Percentiles rank a stretch among this genome's conserved stretches.
phyloP scores from a whole-genome alignment of 2,797 vertebrate species.

The Cossypha caffra region DNA sequence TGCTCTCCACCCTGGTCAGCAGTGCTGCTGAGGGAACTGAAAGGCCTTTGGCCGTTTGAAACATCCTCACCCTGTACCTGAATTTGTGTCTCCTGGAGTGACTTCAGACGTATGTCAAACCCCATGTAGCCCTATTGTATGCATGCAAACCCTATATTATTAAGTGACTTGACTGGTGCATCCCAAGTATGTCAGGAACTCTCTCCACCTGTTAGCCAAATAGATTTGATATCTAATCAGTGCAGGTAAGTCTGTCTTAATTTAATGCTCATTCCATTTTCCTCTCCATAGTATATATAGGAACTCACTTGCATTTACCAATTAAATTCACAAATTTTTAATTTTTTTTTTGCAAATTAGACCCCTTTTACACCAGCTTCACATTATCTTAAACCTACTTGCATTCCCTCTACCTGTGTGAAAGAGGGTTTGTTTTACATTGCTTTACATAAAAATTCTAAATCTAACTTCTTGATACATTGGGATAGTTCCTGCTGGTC shows the following conservation, averaged over 20 bases:
- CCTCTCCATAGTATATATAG: neutral
- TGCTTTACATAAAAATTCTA: neutral
- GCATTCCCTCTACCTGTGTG: neutral
- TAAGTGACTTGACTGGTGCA: neutral
- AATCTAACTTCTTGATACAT: neutral
- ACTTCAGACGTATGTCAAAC: neutral
- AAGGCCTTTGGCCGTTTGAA: neutral
- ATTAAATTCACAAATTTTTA: neutral
- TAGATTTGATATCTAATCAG: neutral
- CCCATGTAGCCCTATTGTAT: neutral
- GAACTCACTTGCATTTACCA: neutral
- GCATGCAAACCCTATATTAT: neutral
- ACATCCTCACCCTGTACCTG: neutral
- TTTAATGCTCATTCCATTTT: neutral
- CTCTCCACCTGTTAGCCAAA: neutral
- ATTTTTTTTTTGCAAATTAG: neutral
- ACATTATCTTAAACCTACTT: neutral
- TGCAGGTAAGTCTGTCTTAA: neutral
- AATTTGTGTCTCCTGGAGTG: accelerated
- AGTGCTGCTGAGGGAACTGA: neutral
- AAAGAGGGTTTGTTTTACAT: neutral
- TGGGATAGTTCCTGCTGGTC: neutral
- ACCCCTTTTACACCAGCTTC: neutral
- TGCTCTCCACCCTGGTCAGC: neutral
- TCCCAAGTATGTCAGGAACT: neutral